Percentiles rank a stretch among this genome's conserved stretches.
Conservation (phyloP, 1,140 invertebrate species). For the Drosophila neocordata region DNA sequence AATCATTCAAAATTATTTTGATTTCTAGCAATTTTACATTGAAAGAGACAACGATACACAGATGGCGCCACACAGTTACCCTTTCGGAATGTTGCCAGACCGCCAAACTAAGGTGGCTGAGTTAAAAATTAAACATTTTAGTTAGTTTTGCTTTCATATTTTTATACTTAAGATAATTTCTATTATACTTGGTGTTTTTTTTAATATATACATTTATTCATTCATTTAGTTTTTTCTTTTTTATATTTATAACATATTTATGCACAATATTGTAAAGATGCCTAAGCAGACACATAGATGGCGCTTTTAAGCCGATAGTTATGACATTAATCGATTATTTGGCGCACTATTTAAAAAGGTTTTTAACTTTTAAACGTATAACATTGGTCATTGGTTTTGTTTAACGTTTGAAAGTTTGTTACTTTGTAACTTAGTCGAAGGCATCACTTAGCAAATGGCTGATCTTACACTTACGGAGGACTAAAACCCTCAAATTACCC, state of each 20-base stretch:
- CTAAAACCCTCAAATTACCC: slow-evolving; percentile 29
- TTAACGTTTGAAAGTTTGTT: not conserved
- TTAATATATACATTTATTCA: too few species aligned
- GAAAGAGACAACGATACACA: not conserved
- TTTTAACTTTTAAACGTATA: too few species aligned
- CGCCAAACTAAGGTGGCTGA: too few species aligned
- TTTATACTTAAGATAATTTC: too few species aligned
- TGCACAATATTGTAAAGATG: not conserved
- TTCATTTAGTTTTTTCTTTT: too few species aligned
- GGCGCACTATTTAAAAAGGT: not conserved
- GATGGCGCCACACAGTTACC: not conserved
- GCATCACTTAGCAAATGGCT: slow-evolving; percentile 6
- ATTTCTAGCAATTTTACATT: not conserved
- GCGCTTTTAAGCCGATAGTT: not conserved
- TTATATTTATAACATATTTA: too few species aligned
- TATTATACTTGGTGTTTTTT: too few species aligned
- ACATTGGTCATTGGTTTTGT: too few species aligned
- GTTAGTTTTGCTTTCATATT: too few species aligned
- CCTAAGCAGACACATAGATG: not conserved
- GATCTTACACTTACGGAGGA: not conserved
- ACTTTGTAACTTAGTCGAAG: not conserved
- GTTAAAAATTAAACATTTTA: too few species aligned
- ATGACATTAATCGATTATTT: not conserved
- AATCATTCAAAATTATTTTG: too few species aligned
- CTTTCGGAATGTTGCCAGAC: not conserved